Conservation (phyloP, 2,113 vertebrate genomes). For the Scophthalmus maximus region DNA sequence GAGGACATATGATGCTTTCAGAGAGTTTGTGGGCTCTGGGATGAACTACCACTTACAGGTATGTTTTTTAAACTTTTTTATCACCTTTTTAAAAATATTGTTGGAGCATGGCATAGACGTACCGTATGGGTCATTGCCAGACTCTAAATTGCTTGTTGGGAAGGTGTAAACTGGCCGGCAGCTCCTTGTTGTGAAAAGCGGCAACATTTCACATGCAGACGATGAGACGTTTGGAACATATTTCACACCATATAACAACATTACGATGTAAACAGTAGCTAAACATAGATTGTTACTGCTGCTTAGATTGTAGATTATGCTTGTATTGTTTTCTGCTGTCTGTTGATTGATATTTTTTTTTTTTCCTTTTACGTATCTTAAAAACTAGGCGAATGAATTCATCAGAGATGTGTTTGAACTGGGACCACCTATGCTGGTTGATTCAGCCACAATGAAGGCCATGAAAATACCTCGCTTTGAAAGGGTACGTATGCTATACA, state of each 20-base stretch:
- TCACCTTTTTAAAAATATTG: too few relatives aligned
- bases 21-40: slow-evolving; percentile 93
- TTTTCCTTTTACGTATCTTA: background rate
- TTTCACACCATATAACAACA: background rate
- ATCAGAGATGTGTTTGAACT: slow-evolving; percentile 97
- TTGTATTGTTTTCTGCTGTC: too few relatives aligned
- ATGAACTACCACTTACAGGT: slow-evolving; percentile 99
- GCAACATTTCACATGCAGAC: slow-evolving; percentile 15
- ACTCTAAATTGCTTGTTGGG: too few relatives aligned
- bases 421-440: slow-evolving; percentile 92
- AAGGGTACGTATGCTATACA: slow-evolving; percentile 82
- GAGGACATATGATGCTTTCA: slow-evolving; percentile 92
- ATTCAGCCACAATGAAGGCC: slow-evolving; percentile 91
- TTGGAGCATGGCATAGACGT: background rate
- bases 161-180: too few relatives aligned
- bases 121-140: background rate
- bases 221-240: slow-evolving; percentile 4
- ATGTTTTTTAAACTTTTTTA: background rate
- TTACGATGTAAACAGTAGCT: background rate
- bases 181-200: background rate
- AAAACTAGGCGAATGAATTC: slow-evolving; percentile 93
- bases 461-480: slow-evolving; percentile 97
- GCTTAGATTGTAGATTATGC: background rate
- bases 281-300: background rate
- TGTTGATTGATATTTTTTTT: background rate